phyloP scores from a whole-genome alignment of 1,140 invertebrate genomes.

The Ericerus pela region DNA sequence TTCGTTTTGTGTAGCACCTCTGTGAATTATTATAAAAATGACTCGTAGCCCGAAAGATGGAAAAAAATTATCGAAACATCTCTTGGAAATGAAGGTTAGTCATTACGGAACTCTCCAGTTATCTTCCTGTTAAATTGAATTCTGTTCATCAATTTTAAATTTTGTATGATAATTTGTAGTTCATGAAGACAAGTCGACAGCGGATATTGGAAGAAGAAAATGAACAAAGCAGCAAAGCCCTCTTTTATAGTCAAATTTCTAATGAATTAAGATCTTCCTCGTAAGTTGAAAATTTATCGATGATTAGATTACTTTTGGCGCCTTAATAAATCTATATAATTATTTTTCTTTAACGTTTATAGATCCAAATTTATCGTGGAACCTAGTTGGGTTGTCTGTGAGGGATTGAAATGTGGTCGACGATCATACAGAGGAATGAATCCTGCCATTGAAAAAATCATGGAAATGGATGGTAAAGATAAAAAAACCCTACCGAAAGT shows the following conservation, averaged over 20 bases:
- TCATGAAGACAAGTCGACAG: background rate
- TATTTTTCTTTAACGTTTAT: constrained; percentile 20
- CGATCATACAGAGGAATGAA: constrained; percentile 79
- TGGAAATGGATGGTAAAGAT: constrained; percentile 38
- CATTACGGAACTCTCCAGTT: background rate
- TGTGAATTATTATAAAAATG: too few species aligned
- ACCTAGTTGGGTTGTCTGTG: constrained; percentile 57
- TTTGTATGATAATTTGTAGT: background rate
- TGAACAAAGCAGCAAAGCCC: background rate
- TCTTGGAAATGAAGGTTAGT: constrained; percentile 5
- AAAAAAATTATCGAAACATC: background rate
- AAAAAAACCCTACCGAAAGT: constrained; percentile 30
- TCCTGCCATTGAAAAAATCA: constrained; percentile 63
- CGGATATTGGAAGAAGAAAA: background rate
- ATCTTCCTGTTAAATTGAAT: background rate
- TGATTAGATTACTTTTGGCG: background rate
- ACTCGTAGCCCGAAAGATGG: too few species aligned
- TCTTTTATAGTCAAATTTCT: background rate
- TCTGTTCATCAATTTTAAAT: background rate
- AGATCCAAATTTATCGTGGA: constrained; percentile 56
- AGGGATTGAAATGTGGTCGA: constrained; percentile 59
- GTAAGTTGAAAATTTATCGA: background rate
- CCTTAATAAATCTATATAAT: background rate
- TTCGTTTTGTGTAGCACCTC: too few species aligned
- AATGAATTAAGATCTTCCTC: background rate